Evolutionary conservation across 2,888 invertebrate genomes (phyloP), one percentile per base, ranked within the genome.

Genomic region (Platerodrilus igneus): DNA sequence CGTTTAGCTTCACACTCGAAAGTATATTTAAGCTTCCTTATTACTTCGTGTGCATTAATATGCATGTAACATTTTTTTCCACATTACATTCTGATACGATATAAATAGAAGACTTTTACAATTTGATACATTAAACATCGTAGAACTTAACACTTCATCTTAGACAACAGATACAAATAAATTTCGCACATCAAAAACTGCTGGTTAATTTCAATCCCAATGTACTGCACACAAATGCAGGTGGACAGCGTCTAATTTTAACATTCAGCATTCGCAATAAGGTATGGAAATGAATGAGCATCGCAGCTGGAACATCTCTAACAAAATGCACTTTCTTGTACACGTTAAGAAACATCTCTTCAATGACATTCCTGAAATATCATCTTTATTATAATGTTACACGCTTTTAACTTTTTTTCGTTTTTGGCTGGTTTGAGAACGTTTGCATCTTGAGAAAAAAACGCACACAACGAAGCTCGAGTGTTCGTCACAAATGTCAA

Each of bases 291-390:
- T 53, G 53, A 53, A 53, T 53, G 53, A 51, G 50, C 50, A 47
- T 51, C 53, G 43, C 53, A 53, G 53, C 53, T 53, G 53, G 51
- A 51, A n/a, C n/a, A n/a, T n/a, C n/a, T n/a, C n/a, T n/a, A n/a
- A n/a, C n/a, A n/a, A n/a, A n/a, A n/a, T n/a, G n/a, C n/a, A n/a
- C n/a, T n/a, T n/a, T n/a, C n/a, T n/a, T n/a, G n/a, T n/a, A n/a
- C n/a, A n/a, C n/a, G n/a, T 35, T 30, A 38, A 41, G 41, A 45
- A 34, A 41, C 45, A 40, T 50, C 51, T 47, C 43, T 48, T 50
- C 53, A 53, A 51, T 53, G 50, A 51, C 53, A 53, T 53, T 53
- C 51, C 51, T 48, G 37, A 45, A 44, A 41, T 47, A 45, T 51
- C 52, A 51, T 44, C 39, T 25, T 25, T 14, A 25, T 25, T 25